These are phyloP conservation scores for Drosophila flavopinicola DNA, from an alignment of 2,888 invertebrate genomes.

Conservation along the genomic window DNA sequence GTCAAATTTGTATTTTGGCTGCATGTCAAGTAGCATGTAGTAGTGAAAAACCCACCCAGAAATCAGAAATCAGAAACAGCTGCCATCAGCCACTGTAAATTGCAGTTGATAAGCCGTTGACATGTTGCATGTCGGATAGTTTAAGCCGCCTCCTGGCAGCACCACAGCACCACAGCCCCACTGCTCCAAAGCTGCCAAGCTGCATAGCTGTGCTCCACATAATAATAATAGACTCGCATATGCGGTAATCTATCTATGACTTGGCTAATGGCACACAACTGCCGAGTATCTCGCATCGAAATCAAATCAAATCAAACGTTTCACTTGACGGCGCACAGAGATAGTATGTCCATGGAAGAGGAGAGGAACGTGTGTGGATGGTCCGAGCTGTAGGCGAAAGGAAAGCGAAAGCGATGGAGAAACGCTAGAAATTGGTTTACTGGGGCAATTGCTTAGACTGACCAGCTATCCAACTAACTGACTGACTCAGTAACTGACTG, in stretches of 20 bases:
- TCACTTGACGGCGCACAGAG: slow-evolving; percentile 49
- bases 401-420: slow-evolving; percentile 46
- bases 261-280: slow-evolving; percentile 25
- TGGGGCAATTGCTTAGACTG: slow-evolving; percentile 6
- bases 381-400: slow-evolving; percentile 26
- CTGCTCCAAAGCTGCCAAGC: slow-evolving; percentile 5
- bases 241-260: slow-evolving; percentile 61
- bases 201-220: slow-evolving; percentile 62
- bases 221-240: slow-evolving; percentile 58
- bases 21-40: slow-evolving; percentile 15
- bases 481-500: slow-evolving; percentile 34
- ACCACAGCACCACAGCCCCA: background rate
- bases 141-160: slow-evolving; percentile 1
- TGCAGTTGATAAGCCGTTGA: slow-evolving; percentile 68
- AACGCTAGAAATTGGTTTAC: slow-evolving; percentile 36
- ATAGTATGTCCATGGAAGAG: slow-evolving; percentile 6
- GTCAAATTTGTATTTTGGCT: slow-evolving; percentile 7
- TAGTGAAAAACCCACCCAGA: slow-evolving; percentile 24
- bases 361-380: slow-evolving; percentile 33
- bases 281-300: slow-evolving; percentile 59
- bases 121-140: slow-evolving; percentile 61
- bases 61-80: slow-evolving; percentile 43
- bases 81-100: slow-evolving; percentile 34
- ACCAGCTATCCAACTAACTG: slow-evolving; percentile 36
- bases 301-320: slow-evolving; percentile 72